Conservation (phyloP, 2,888 invertebrate genomes). For the Didymodactylos carnosus region DNA sequence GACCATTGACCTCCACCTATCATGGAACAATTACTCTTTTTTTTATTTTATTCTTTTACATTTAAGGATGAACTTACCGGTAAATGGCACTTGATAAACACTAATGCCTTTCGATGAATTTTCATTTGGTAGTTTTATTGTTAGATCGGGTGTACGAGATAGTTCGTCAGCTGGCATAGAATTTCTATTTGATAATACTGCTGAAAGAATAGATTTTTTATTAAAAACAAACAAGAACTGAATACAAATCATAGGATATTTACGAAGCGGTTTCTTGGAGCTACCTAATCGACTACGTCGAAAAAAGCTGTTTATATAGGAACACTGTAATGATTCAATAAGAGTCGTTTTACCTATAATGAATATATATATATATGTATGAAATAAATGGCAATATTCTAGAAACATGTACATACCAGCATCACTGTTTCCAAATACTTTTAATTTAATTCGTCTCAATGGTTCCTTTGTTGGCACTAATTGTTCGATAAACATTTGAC, state of each 20-base stretch:
- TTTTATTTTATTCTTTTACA: too few species aligned
- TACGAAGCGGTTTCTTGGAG: background rate
- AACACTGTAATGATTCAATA: slow-evolving; percentile 47
- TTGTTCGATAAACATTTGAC: slow-evolving; percentile 44
- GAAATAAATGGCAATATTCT: too few species aligned
- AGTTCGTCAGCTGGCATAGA: background rate
- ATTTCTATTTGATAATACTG: background rate
- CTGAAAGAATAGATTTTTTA: background rate
- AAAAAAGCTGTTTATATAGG: slow-evolving; percentile 38
- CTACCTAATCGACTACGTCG: slow-evolving; percentile 16
- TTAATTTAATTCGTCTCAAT: slow-evolving; percentile 44
- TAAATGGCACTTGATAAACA: slow-evolving; percentile 39
- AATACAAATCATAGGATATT: too few species aligned
- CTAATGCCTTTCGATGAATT: slow-evolving; percentile 47
- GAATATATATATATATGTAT: too few species aligned
- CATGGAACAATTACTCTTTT: too few species aligned
- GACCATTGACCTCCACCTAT: slow-evolving; percentile 46
- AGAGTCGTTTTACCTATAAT: slow-evolving; percentile 44
- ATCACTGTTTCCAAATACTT: slow-evolving; percentile 51
- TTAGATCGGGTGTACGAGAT: too few species aligned
- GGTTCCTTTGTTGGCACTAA: slow-evolving; percentile 38
- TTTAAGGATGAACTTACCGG: too few species aligned
- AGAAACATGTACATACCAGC: too few species aligned
- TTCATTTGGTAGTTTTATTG: slow-evolving; percentile 25
- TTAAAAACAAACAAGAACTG: too few species aligned